These are phyloP conservation scores for Pangasius mekongensis DNA, from an alignment of 2,797 vertebrate species.

Conservation along the genomic window DNA sequence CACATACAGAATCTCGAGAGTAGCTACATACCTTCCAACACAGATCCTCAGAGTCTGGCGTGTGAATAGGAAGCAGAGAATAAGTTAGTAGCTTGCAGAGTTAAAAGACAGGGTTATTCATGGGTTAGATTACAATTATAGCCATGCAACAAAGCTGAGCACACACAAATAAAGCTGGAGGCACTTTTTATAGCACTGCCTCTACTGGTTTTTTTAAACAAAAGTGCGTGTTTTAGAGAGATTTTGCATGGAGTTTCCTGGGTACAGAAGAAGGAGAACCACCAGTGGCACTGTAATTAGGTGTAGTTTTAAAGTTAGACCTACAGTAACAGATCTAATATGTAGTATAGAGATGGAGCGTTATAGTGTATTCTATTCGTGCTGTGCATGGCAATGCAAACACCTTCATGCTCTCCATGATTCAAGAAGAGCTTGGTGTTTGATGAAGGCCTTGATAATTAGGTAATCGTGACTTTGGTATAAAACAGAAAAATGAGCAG, in stretches of 20 bases:
- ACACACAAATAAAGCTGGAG: constrained; percentile 20
- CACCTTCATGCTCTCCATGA: background rate
- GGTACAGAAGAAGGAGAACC: background rate
- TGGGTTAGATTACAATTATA: constrained; percentile 42
- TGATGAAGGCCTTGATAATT: constrained; percentile 12
- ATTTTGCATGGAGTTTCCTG: background rate
- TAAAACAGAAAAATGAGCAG: background rate
- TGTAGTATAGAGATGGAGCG: background rate
- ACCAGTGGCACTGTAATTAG: background rate
- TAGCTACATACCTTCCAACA: constrained; percentile 88
- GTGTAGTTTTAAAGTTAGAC: background rate
- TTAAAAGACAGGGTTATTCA: constrained; percentile 36
- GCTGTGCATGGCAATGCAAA: background rate
- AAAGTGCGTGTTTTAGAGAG: background rate
- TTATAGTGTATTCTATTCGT: background rate
- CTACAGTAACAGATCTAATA: background rate
- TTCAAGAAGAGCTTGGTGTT: background rate
- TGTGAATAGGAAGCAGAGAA: constrained; percentile 85
- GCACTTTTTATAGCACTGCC: background rate
- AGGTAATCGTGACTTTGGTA: background rate
- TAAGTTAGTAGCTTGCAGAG: constrained; percentile 78
- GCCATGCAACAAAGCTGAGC: constrained; percentile 47
- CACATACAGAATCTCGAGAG: constrained; percentile 3
- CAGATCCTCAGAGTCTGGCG: constrained; percentile 91
- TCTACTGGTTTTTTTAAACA: background rate